Conservation (phyloP, 2,797 vertebrate genomes). For the Capromys pilorides region DNA sequence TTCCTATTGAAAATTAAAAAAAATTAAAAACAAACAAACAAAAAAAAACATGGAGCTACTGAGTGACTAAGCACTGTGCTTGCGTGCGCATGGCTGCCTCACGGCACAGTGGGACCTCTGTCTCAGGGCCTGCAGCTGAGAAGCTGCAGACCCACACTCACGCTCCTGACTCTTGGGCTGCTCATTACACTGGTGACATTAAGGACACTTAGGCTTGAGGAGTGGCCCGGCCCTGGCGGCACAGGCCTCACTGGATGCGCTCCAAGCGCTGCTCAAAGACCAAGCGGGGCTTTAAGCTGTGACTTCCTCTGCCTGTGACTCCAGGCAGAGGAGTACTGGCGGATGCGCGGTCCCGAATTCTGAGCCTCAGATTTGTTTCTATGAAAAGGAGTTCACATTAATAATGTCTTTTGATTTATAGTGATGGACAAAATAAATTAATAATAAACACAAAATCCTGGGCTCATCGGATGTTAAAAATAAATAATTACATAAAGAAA, state of each 20-base stretch:
- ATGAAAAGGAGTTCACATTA: not conserved
- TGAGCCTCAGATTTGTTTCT: not conserved
- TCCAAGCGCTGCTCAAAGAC: not conserved
- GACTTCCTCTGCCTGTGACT: not conserved
- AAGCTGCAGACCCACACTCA: no score
- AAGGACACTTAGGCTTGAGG: not conserved
- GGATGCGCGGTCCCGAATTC: not conserved
- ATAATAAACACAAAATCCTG: not conserved
- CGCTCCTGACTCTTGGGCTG: not conserved
- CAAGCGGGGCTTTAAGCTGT: not conserved
- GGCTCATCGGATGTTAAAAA: not conserved
- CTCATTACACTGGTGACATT: rapidly evolving
- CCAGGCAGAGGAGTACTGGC: no score
- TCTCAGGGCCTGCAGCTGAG: not conserved
- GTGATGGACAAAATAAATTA: not conserved
- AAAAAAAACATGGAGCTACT: not conserved
- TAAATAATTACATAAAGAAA: not conserved
- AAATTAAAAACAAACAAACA: no score
- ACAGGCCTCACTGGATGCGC: not conserved
- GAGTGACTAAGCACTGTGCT: not conserved
- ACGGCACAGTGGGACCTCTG: not conserved
- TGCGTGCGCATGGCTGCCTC: not conserved
- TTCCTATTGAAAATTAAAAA: no score
- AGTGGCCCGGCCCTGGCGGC: not conserved
- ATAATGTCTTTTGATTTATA: not conserved